These are phyloP conservation scores for Phrynocephalus versicolor DNA, from an alignment of 2,113 vertebrate genomes.

Conservation along the genomic window DNA sequence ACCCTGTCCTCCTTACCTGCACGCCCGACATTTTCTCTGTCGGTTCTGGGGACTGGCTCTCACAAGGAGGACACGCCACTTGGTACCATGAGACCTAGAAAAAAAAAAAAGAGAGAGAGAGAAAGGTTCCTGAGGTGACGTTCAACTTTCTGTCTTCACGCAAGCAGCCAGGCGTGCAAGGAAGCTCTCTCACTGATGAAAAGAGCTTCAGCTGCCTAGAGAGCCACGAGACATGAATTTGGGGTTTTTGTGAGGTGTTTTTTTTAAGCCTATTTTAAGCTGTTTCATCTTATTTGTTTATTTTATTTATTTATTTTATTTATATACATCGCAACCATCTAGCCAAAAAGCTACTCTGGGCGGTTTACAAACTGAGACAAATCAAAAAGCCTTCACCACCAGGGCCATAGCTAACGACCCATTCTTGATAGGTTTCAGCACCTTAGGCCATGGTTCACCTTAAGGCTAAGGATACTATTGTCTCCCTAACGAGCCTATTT, in stretches of 20 bases:
- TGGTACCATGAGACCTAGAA: conserved; percentile 76
- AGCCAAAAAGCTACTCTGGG: no score
- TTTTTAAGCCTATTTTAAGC: not conserved
- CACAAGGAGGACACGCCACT: conserved; percentile 70
- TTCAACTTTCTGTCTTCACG: not conserved
- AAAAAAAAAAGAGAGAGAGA: not conserved
- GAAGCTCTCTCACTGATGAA: not conserved
- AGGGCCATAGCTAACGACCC: no score
- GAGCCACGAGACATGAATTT: no score
- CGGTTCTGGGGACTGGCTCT: conserved; percentile 45
- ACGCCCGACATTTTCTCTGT: conserved; percentile 80
- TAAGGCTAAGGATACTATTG: no score
- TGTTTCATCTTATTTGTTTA: not conserved
- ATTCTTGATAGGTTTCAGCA: no score
- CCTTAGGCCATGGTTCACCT: no score
- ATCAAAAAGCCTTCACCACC: no score
- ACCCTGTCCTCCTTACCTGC: conserved; percentile 63
- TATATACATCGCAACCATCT: no score
- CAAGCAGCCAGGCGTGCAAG: not conserved
- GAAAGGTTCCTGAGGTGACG: not conserved
- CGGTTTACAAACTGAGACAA: no score
- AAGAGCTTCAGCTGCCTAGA: not conserved
- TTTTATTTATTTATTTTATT: no score
- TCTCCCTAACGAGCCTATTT: no score
- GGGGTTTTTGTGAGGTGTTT: no score